phyloP scores from a whole-genome alignment of 2,888 invertebrate species.

The Perizoma affinitatum region DNA sequence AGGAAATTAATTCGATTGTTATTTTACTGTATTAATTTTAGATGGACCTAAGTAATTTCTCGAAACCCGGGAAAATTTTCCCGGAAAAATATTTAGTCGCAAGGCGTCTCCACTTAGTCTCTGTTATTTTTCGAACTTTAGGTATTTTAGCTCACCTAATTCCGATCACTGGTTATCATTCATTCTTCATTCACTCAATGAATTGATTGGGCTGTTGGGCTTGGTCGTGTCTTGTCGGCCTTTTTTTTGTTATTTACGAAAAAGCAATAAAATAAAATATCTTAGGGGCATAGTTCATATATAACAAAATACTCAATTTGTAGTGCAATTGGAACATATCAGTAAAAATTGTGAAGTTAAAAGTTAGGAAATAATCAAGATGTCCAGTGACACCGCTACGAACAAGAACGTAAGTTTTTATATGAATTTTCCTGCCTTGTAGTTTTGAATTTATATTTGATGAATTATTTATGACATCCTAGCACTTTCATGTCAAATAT shows the following conservation, averaged over 20 bases:
- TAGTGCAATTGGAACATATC: constrained; percentile 20
- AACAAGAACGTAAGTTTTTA: constrained; percentile 81
- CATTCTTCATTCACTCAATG: constrained; percentile 11
- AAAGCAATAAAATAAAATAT: neutral
- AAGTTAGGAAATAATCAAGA: constrained; percentile 47
- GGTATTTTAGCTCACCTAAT: no score
- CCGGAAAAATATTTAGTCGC: no score
- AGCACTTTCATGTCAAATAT: neutral
- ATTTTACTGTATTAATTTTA: no score
- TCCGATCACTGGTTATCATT: no score
- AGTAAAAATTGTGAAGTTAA: constrained; percentile 23
- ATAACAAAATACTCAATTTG: neutral
- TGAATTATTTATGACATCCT: neutral
- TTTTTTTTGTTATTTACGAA: constrained; percentile 34
- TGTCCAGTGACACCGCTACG: constrained; percentile 84
- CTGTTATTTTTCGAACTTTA: no score
- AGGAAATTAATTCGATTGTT: no score
- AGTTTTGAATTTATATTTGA: no score
- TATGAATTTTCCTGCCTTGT: neutral
- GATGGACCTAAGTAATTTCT: no score
- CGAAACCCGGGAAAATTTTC: no score
- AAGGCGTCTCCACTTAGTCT: no score
- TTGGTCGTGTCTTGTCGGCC: constrained; percentile 28
- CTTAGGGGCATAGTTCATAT: no score
- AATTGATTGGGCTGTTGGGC: constrained; percentile 32